Evolutionary conservation across 2,888 invertebrate species (phyloP), one percentile per base, ranked within the genome.

Genomic region (Lasioglossum morio): DNA sequence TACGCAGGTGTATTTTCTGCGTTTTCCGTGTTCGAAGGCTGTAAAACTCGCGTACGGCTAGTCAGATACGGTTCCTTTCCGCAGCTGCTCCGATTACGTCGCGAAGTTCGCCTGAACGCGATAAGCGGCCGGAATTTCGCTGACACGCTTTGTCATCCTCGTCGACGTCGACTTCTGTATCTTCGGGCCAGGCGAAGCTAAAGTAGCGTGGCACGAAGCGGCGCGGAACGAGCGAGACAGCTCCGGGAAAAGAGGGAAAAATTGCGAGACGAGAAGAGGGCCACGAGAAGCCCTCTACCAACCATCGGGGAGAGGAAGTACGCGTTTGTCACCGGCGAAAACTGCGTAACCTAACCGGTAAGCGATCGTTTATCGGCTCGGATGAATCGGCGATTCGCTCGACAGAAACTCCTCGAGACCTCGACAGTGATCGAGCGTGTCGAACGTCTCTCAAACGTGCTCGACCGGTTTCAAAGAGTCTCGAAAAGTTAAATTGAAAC

Each of bases 351-450:
- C 53, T 66, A 43, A 57, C 40, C 81, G 72, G 30, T 40, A 70
- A 77, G 77, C 60, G 73, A 81, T 84, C 77, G 77, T 77, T 76
- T 77, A 72, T 73, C 76, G 72, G 40, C 40, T 8, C 4, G 72
- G 66, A 79, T 60, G 76, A 82, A 82, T 82, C 77, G 70, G 5
- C 27, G 75, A 76, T 72, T 75, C 46, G 23, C n/a, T n/a, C 34
- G 27, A 60, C 70, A 40, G 16, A 27, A 23, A 23, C 16, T n/a
- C 16, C 10, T 2, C 8, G 27, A 8, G 27, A 16, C 46, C 53
- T 60, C 27, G 74, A 82, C 53, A 60, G 69, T 69, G 34, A 70
- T 74, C 73, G 69, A 27, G 27, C 53, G 40, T 43, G 27, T 77
- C 73, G 27, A 53, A 30, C 19, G 66, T 16, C n/a, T 37, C 23